Conservation (phyloP, 2,888 invertebrate genomes). For the Poecilobothrus nobilitatus region DNA sequence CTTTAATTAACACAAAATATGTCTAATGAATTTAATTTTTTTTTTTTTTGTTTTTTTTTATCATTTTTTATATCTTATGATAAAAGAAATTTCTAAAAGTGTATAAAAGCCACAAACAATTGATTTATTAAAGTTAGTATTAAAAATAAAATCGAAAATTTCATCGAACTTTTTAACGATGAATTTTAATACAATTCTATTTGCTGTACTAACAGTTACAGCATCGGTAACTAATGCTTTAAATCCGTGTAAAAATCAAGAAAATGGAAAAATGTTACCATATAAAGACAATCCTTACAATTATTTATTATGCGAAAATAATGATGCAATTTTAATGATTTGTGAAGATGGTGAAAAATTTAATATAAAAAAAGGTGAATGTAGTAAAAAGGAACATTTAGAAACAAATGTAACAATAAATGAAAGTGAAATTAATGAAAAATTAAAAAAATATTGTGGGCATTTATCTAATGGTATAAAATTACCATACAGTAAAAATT, state of each 20-base stretch:
- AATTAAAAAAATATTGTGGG: neutral
- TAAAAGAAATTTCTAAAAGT: neutral
- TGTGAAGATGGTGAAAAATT: neutral
- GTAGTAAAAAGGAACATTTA: neutral
- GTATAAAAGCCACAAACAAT: neutral
- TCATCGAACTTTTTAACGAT: neutral
- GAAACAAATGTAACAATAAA: neutral
- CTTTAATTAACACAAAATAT: too few relatives aligned
- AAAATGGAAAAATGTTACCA: neutral
- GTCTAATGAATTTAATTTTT: too few relatives aligned
- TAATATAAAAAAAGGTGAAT: neutral
- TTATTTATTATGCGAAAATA: neutral
- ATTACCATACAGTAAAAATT: neutral
- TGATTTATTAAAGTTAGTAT: neutral
- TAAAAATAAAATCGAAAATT: neutral
- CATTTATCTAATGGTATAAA: neutral
- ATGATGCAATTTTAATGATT: neutral
- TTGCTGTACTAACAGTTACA: neutral
- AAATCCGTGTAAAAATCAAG: neutral
- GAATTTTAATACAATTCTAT: neutral
- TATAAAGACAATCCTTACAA: neutral
- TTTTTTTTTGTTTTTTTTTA: too few relatives aligned
- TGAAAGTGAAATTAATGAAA: neutral
- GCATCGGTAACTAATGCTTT: neutral
- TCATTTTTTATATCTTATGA: too few relatives aligned